phyloP scores from a whole-genome alignment of 2,113 vertebrate species.

The Apistogramma diplotaenia region DNA sequence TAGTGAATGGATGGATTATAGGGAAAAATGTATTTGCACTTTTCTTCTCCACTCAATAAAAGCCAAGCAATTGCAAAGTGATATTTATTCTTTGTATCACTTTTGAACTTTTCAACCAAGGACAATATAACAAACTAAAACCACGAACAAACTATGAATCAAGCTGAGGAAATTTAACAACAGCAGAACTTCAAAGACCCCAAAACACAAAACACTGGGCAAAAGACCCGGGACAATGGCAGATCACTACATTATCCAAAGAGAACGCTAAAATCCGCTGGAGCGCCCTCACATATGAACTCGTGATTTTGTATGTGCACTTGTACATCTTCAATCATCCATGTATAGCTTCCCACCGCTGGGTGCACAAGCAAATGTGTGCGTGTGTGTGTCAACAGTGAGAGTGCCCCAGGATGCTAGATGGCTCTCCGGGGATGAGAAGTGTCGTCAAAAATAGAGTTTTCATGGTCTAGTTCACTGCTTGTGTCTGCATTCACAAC shows the following conservation, averaged over 20 bases:
- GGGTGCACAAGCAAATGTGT: conserved; percentile 2
- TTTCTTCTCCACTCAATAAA: neutral
- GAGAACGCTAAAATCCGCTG: neutral
- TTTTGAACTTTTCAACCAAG: no score
- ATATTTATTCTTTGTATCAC: no score
- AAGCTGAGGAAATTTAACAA: no score
- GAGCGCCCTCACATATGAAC: neutral
- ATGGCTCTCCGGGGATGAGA: conserved; percentile 56
- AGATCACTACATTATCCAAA: neutral
- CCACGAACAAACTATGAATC: no score
- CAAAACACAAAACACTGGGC: no score
- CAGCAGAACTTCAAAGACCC: no score
- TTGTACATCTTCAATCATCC: conserved; percentile 4
- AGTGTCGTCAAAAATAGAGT: conserved; percentile 58
- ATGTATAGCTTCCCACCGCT: neutral
- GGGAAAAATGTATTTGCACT: neutral
- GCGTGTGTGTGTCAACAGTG: conserved; percentile 6
- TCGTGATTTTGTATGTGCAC: neutral
- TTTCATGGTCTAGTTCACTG: conserved; percentile 66
- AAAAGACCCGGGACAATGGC: no score
- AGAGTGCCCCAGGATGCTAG: conserved; percentile 41
- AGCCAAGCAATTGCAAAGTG: neutral
- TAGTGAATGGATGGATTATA: neutral
- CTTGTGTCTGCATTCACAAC: conserved; percentile 56
- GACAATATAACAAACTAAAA: no score